Evolutionary conservation across 2,113 vertebrate genomes (phyloP).

Genomic region (Mus spicilegus): DNA sequence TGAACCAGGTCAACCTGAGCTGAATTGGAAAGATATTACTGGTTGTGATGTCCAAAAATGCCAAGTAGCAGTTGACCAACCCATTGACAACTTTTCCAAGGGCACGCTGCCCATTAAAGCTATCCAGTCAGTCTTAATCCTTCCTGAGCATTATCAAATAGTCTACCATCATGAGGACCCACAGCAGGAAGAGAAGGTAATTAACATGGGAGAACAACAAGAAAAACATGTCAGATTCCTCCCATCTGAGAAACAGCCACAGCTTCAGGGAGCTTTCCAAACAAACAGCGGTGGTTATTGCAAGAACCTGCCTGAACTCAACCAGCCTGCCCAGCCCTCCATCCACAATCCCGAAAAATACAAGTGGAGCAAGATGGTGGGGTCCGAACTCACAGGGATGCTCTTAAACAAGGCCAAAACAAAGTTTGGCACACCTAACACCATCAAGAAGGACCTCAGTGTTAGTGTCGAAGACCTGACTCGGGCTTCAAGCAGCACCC

Average conservation of each 20-base stretch:
- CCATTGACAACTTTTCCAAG: not conserved
- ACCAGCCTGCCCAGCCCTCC: not conserved
- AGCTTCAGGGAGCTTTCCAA: not conserved
- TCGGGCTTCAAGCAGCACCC: not conserved
- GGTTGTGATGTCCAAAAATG: too few species aligned
- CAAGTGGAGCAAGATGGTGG: not conserved
- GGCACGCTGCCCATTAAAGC: not conserved
- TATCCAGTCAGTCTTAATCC: not conserved
- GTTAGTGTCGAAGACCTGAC: not conserved
- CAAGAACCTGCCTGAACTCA: not conserved
- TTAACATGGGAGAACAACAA: rapidly evolving
- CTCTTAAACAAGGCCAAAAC: not conserved
- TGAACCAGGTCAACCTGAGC: not conserved
- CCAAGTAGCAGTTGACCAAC: too few species aligned
- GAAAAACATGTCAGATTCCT: too few species aligned
- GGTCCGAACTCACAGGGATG: too few species aligned
- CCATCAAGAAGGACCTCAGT: not conserved
- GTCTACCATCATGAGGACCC: not conserved
- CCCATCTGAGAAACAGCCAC: not conserved
- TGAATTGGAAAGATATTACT: not conserved
- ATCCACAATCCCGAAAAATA: not conserved
- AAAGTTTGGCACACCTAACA: not conserved
- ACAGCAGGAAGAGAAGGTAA: not conserved
- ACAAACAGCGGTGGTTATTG: not conserved
- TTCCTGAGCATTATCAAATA: not conserved